Conservation (phyloP, 2,888 invertebrate genomes). For the Molanna angustata region DNA sequence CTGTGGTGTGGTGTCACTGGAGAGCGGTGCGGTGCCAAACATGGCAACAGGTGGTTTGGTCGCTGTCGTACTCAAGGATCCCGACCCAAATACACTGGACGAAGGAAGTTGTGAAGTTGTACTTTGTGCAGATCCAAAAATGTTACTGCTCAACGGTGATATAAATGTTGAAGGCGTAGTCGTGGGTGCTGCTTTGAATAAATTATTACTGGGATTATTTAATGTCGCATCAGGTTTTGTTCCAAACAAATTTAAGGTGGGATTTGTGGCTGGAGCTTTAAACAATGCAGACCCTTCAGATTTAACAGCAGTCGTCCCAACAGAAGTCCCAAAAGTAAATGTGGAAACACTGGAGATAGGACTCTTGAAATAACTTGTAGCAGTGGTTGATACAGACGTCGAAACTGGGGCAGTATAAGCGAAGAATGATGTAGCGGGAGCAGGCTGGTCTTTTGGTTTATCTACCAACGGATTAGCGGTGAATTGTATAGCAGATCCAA, state of each 20-base stretch:
- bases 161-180: constrained; percentile 15
- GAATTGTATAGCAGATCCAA: constrained; percentile 10
- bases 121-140: constrained; percentile 11
- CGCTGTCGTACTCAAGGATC: constrained; percentile 1
- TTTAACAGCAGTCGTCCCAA: constrained; percentile 31
- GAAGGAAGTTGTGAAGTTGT: too few species aligned
- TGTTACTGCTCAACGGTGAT: constrained; percentile 10
- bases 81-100: constrained; percentile 16
- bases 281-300: constrained; percentile 8
- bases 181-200: constrained; percentile 11
- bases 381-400: not conserved
- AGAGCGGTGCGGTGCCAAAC: constrained; percentile 14
- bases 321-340: constrained; percentile 40
- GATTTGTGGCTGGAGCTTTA: constrained; percentile 4
- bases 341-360: constrained; percentile 36
- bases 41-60: constrained; percentile 13
- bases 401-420: constrained; percentile 16
- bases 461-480: constrained; percentile 3
- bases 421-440: constrained; percentile 11
- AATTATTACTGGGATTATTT: not conserved
- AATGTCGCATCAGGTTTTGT: constrained; percentile 9
- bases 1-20: not conserved
- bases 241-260: constrained; percentile 19
- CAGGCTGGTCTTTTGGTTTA: constrained; percentile 21
- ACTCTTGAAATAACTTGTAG: constrained; percentile 18